Conservation (phyloP, 35 echinoderm and acorn worm genomes). For the Hemicentrotus pulcherrimus region DNA sequence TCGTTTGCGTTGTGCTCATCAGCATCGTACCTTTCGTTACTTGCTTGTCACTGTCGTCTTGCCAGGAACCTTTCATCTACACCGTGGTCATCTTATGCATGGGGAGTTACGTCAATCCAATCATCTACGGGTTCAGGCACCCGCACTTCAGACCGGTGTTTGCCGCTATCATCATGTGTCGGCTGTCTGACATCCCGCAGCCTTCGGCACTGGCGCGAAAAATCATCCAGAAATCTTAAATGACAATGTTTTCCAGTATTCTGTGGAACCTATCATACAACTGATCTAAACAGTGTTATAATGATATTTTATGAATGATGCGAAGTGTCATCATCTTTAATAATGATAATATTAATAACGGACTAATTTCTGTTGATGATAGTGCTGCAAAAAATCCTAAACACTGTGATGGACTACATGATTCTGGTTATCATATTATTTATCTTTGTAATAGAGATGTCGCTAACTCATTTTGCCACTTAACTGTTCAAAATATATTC, state of each 20-base stretch:
- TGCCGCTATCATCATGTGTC: slow-evolving; percentile 32
- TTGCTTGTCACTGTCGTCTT: slow-evolving; percentile 40
- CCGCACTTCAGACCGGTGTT: slow-evolving; percentile 59
- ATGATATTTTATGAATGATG: too few species aligned
- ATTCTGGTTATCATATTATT: too few species aligned
- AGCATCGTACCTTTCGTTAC: slow-evolving; percentile 74
- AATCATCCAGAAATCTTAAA: background rate
- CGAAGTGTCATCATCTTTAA: too few species aligned
- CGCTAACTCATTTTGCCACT: too few species aligned
- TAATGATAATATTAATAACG: too few species aligned
- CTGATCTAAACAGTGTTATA: too few species aligned
- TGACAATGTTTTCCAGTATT: background rate
- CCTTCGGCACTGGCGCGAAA: slow-evolving; percentile 18
- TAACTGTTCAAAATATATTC: too few species aligned
- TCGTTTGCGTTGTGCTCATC: slow-evolving; percentile 72
- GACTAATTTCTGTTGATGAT: too few species aligned
- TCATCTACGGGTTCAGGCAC: slow-evolving; percentile 73
- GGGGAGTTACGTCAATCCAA: slow-evolving; percentile 76
- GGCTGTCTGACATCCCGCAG: slow-evolving; percentile 40
- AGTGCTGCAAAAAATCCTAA: too few species aligned
- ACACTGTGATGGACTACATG: too few species aligned
- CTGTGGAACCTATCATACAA: too few species aligned
- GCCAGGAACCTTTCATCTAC: slow-evolving; percentile 44
- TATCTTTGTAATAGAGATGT: too few species aligned
- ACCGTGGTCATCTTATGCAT: slow-evolving; percentile 42